Percentiles rank a stretch among this genome's conserved stretches.
phyloP scores from a whole-genome alignment of 2,888 invertebrate species.

The Meteorus colon region DNA sequence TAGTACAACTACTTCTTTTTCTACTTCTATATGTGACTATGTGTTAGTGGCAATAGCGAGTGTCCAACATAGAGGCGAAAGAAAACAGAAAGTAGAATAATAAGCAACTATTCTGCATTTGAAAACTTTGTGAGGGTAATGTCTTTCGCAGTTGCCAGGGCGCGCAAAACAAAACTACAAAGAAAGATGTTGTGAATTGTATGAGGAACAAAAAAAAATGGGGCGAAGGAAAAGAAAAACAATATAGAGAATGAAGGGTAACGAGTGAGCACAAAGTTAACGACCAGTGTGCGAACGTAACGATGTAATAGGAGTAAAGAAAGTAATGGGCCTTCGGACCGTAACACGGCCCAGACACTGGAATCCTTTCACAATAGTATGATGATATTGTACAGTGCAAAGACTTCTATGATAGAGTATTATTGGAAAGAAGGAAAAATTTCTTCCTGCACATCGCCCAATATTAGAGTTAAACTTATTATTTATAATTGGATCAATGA shows the following conservation, averaged over 20 bases:
- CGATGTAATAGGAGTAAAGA: slow-evolving; percentile 29
- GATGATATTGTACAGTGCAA: background rate
- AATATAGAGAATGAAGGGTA: slow-evolving; percentile 14
- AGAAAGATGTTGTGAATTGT: slow-evolving; percentile 4
- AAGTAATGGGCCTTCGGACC: slow-evolving; percentile 7
- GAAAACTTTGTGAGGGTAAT: slow-evolving; percentile 51
- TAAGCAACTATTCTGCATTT: slow-evolving; percentile 50
- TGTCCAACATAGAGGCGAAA: background rate
- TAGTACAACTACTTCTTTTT: slow-evolving; percentile 4
- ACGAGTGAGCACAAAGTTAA: slow-evolving; percentile 29
- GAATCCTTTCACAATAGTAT: slow-evolving; percentile 14
- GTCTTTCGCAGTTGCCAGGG: slow-evolving; percentile 34
- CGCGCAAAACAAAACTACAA: slow-evolving; percentile 14
- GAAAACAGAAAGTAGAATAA: slow-evolving; percentile 44
- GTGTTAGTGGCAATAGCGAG: background rate
- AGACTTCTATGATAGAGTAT: background rate
- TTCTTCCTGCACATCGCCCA: background rate
- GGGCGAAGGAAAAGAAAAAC: slow-evolving; percentile 21
- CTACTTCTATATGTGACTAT: background rate
- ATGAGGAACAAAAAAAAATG: slow-evolving; percentile 6
- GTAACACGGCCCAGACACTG: slow-evolving; percentile 19
- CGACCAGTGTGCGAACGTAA: slow-evolving; percentile 31
- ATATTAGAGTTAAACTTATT: background rate
- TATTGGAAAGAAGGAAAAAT: background rate
- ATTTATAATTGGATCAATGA: background rate